A percentile compares a stretch with the other conserved stretches of the same genome.
These are phyloP conservation scores for Diadegma fenestrale DNA, from an alignment of 2,888 invertebrate genomes.

Conservation along the genomic window DNA sequence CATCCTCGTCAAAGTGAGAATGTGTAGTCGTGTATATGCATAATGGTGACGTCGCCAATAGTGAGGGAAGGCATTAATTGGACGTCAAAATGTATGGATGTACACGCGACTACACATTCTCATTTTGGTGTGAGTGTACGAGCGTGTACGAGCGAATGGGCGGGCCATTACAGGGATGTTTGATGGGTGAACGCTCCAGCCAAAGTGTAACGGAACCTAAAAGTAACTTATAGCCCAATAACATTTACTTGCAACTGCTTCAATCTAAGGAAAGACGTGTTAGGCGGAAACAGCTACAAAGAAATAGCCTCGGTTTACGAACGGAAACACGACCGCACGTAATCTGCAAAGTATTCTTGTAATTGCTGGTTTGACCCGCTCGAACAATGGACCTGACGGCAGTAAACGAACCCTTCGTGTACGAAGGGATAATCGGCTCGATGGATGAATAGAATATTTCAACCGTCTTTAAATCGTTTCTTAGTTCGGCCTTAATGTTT, in stretches of 20 bases:
- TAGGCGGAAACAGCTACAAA: not conserved
- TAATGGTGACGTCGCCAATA: too few relatives aligned
- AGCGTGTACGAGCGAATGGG: too few relatives aligned
- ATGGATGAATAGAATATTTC: not conserved
- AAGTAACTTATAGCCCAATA: not conserved
- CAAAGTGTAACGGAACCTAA: not conserved
- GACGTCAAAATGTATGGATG: too few relatives aligned
- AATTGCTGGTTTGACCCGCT: not conserved
- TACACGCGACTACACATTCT: too few relatives aligned
- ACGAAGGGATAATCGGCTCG: not conserved
- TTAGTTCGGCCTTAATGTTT: not conserved
- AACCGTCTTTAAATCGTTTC: not conserved
- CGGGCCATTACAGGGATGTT: too few relatives aligned
- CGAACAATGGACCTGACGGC: slow-evolving; percentile 30
- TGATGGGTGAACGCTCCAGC: not conserved
- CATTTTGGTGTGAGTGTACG: too few relatives aligned
- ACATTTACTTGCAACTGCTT: not conserved
- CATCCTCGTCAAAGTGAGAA: too few relatives aligned
- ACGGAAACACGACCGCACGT: not conserved
- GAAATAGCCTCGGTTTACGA: not conserved
- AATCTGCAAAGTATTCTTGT: not conserved
- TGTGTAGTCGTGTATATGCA: too few relatives aligned
- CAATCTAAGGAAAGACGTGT: not conserved
- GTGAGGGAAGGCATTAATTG: too few relatives aligned
- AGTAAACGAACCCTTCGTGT: not conserved